phyloP scores from a whole-genome alignment of 2,113 vertebrate genomes.

The Callipepla californica region DNA sequence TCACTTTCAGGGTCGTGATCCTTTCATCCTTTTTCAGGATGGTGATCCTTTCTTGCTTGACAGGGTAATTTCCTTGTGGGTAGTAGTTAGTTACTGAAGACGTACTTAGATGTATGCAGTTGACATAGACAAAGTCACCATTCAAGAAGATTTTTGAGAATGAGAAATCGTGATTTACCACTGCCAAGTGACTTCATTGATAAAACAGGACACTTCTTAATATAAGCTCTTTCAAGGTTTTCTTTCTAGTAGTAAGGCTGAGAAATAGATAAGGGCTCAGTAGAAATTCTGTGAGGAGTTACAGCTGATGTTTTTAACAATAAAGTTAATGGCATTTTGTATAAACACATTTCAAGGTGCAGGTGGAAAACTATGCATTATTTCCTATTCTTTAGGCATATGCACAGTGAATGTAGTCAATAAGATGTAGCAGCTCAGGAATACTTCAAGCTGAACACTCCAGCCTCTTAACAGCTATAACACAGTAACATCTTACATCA shows the following conservation, averaged over 20 bases:
- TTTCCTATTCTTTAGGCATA: neutral
- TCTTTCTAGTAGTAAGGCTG: neutral
- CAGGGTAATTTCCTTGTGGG: neutral
- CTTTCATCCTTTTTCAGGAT: neutral
- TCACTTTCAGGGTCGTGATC: neutral
- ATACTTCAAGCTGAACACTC: neutral
- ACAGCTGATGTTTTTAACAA: neutral
- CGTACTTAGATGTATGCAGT: neutral
- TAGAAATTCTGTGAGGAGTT: neutral
- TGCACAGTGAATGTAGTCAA: neutral
- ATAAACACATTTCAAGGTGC: neutral
- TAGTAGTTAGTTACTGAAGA: neutral
- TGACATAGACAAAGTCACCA: neutral
- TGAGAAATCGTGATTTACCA: neutral
- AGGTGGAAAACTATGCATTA: neutral
- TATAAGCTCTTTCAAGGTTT: neutral
- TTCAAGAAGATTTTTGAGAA: neutral
- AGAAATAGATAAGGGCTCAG: neutral
- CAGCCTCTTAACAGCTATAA: neutral
- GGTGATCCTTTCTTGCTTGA: neutral
- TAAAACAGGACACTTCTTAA: neutral
- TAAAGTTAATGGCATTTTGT: neutral
- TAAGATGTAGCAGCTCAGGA: neutral
- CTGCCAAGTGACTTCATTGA: neutral
- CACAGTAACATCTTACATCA: neutral